Conservation (phyloP, 1,140 invertebrate genomes). For the Acromyrmex echinatior region DNA sequence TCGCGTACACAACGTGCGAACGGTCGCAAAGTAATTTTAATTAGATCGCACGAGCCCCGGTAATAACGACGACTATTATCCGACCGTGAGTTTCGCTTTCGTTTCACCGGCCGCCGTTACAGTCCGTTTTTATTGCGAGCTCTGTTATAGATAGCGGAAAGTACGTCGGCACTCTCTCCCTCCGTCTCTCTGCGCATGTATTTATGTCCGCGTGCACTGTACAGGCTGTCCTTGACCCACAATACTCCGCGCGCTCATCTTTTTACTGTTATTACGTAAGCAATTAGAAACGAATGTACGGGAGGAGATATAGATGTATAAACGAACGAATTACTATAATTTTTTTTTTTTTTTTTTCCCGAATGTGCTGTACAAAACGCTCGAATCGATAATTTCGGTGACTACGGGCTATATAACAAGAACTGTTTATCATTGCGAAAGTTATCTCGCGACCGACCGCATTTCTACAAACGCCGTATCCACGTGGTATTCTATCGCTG, state of each 20-base stretch:
- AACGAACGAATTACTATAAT: background rate
- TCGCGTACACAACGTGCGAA: slow-evolving; percentile 23
- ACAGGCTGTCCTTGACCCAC: slow-evolving; percentile 35
- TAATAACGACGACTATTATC: slow-evolving; percentile 58
- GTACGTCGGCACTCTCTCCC: slow-evolving; percentile 41
- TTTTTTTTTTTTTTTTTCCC: background rate
- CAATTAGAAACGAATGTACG: background rate
- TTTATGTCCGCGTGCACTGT: slow-evolving; percentile 23
- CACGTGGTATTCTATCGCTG: slow-evolving; percentile 40
- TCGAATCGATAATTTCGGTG: background rate
- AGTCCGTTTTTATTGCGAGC: slow-evolving; percentile 61
- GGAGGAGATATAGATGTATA: background rate
- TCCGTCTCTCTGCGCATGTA: slow-evolving; percentile 40
- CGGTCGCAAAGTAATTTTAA: slow-evolving; percentile 74
- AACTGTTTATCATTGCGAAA: slow-evolving; percentile 36
- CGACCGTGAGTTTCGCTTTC: slow-evolving; percentile 62
- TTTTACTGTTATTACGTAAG: slow-evolving; percentile 6
- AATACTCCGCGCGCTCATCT: slow-evolving; percentile 15
- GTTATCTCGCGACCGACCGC: slow-evolving; percentile 20
- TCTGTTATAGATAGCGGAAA: slow-evolving; percentile 53
- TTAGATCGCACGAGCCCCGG: slow-evolving; percentile 65
- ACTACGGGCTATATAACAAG: background rate
- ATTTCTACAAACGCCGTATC: slow-evolving; percentile 26
- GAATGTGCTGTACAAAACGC: background rate
- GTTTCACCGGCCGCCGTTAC: slow-evolving; percentile 51